A percentile compares a stretch with the other conserved stretches of the same genome.
Conservation (phyloP, 2,888 invertebrate genomes). For the Hyppa rectilinea region DNA sequence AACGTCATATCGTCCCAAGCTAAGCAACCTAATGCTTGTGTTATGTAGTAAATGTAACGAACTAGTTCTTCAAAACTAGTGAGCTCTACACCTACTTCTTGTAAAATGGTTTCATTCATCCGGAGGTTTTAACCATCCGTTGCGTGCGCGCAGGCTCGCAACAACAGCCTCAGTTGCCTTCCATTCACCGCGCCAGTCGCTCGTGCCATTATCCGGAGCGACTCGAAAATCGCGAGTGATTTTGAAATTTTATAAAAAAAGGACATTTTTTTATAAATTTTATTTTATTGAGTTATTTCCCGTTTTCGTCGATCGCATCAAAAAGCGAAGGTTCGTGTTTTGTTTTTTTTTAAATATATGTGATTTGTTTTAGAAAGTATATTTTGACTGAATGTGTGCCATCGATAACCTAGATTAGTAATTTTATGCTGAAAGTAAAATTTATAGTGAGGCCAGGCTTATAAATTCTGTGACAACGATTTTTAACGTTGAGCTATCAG, state of each 20-base stretch:
- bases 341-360: slow-evolving; percentile 13
- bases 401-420: slow-evolving; percentile 42
- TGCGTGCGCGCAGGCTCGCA: slow-evolving; percentile 62
- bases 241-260: slow-evolving; percentile 34
- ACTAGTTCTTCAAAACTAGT: slow-evolving; percentile 23
- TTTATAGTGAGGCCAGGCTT: slow-evolving; percentile 12
- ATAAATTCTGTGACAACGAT: slow-evolving; percentile 11
- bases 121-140: slow-evolving; percentile 42
- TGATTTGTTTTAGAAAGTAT: slow-evolving; percentile 47
- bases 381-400: slow-evolving; percentile 32
- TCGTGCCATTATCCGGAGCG: slow-evolving; percentile 42
- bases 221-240: slow-evolving; percentile 59
- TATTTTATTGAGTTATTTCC: neutral
- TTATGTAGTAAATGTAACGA: slow-evolving; percentile 6
- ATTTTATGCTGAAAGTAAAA: slow-evolving; percentile 32
- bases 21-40: too few relatives aligned
- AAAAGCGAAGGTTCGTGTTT: slow-evolving; percentile 56
- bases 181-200: slow-evolving; percentile 60
- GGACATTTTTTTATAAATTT: slow-evolving; percentile 14
- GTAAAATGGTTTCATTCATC: slow-evolving; percentile 63
- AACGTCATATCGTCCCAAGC: too few relatives aligned
- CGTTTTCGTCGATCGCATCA: slow-evolving; percentile 29
- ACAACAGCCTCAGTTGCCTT: slow-evolving; percentile 66
- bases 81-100: slow-evolving; percentile 36
- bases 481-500: neutral